Conservation (phyloP, 2,888 invertebrate genomes). For the Patella pellucida region DNA sequence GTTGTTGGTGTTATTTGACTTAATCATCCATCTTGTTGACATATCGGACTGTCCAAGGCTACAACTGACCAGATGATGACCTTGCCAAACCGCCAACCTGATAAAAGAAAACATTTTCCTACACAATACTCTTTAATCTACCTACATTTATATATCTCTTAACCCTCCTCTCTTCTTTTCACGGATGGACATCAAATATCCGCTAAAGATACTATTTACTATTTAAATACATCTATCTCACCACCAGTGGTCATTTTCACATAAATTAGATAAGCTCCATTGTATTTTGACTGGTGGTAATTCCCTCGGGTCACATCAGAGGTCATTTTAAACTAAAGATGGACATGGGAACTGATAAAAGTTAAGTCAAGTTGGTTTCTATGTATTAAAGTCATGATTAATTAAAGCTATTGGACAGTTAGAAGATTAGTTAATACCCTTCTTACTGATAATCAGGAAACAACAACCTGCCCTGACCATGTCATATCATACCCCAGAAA, state of each 20-base stretch:
- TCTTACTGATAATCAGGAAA: too few species aligned
- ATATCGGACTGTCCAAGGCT: neutral
- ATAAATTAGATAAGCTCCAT: conserved; percentile 8
- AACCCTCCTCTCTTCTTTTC: neutral
- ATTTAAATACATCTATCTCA: conserved; percentile 5
- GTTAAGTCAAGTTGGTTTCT: too few species aligned
- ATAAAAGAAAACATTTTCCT: neutral
- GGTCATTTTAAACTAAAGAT: conserved; percentile 1
- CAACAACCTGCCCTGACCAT: too few species aligned
- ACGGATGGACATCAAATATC: too few species aligned
- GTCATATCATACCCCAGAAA: too few species aligned
- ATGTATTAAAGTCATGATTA: too few species aligned
- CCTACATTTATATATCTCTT: conserved; percentile 5
- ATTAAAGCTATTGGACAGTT: too few species aligned
- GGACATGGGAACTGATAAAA: too few species aligned
- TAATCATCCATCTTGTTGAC: conserved; percentile 1
- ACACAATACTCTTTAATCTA: conserved; percentile 4
- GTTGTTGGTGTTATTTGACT: neutral
- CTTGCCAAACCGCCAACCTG: neutral
- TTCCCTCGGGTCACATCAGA: neutral
- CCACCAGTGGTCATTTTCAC: neutral
- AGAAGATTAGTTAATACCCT: too few species aligned
- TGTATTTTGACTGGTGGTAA: neutral
- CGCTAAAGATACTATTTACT: conserved; percentile 6
- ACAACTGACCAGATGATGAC: conserved; percentile 1